Percentiles rank a stretch among this genome's conserved stretches.
These are phyloP conservation scores for Catocala sponsa DNA, from an alignment of 2,888 invertebrate genomes.

Conservation along the genomic window DNA sequence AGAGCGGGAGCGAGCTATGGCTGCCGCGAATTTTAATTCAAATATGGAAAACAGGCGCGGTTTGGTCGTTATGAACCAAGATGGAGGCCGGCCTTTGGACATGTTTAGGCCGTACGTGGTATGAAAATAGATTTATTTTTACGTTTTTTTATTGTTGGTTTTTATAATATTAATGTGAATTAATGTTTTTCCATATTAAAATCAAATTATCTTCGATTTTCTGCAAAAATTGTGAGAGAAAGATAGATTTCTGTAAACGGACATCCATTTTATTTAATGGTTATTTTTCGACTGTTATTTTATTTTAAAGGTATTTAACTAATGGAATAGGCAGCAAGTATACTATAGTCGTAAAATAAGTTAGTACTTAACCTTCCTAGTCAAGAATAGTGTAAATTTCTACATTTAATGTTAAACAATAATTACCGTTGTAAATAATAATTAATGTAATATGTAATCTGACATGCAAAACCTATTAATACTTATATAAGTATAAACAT, in stretches of 20 bases:
- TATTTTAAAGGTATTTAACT: conserved; percentile 8
- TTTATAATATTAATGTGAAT: background rate
- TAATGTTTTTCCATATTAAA: background rate
- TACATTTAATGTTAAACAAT: conserved; percentile 46
- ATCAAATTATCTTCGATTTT: no score
- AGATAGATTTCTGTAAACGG: no score
- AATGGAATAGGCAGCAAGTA: conserved; percentile 23
- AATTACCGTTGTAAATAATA: conserved; percentile 26
- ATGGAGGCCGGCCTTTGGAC: conserved; percentile 79
- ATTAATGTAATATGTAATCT: conserved; percentile 24
- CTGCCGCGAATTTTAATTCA: conserved; percentile 84
- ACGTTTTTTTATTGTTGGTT: conserved; percentile 58
- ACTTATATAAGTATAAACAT: no score
- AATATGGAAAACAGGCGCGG: conserved; percentile 85
- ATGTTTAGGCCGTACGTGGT: conserved; percentile 87
- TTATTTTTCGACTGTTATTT: background rate
- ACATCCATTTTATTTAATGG: background rate
- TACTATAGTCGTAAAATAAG: conserved; percentile 42
- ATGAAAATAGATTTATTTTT: conserved; percentile 75
- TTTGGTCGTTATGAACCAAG: conserved; percentile 80
- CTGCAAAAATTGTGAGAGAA: no score
- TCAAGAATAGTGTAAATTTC: conserved; percentile 51
- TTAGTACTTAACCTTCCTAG: conserved; percentile 41
- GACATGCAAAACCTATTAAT: background rate
- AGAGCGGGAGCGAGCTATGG: conserved; percentile 82